A percentile compares a stretch with the other conserved stretches of the same genome.
Evolutionary conservation across 2,797 vertebrate species (phyloP).

Genomic region (Chloroceryle amazona): DNA sequence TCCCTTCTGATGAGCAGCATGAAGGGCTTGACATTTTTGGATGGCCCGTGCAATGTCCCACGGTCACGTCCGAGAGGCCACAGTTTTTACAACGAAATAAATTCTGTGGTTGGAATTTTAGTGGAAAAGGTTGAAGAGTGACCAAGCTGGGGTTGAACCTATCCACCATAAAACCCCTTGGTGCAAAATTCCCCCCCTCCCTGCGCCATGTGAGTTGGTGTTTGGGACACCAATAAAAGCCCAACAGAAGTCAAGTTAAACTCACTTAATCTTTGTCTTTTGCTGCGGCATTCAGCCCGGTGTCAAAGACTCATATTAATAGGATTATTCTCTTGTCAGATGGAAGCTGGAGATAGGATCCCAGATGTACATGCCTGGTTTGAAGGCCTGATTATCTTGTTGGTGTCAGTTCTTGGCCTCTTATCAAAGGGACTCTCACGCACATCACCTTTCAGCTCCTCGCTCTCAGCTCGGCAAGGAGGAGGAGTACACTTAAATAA

Average conservation of each 20-base stretch:
- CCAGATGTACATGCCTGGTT: not conserved
- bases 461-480: not conserved
- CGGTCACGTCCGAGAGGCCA: not conserved
- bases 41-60: not conserved
- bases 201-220: rapidly evolving
- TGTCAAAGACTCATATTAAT: conserved; percentile 2
- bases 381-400: conserved; percentile 52
- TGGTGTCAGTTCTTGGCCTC: conserved; percentile 55
- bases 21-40: not conserved
- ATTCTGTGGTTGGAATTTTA: not conserved
- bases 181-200: not conserved
- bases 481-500: not conserved
- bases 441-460: conserved; percentile 25
- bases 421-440: conserved; percentile 34
- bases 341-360: conserved; percentile 22
- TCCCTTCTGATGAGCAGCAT: rapidly evolving
- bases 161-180: not conserved
- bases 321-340: conserved; percentile 51
- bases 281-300: rapidly evolving
- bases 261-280: not conserved
- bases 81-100: too few relatives aligned
- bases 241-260: not conserved
- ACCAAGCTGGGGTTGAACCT: not conserved
- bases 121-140: not conserved
- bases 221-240: not conserved